Evolutionary conservation across 2,113 vertebrate species (phyloP), one percentile per base, ranked within the genome.

Genomic region (Rhagologus leucostigma): DNA sequence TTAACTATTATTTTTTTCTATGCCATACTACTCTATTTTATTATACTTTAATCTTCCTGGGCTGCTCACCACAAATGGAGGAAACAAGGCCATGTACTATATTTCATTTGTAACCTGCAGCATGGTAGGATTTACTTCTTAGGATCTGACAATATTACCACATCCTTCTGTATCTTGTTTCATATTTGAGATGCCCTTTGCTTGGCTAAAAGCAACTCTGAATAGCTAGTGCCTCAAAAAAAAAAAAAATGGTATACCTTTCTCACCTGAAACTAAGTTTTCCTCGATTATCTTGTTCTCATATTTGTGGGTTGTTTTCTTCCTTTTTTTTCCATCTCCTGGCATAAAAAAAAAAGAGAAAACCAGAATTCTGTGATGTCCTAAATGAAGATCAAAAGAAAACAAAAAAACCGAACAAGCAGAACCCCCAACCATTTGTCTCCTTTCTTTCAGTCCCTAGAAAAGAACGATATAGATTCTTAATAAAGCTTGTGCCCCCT

Each of bases 351-450:
- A 11, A 13, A 33, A 49, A 42, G 23, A 9, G 2, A 2, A 21
- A 7, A 9, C 6, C 8, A 63, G 13, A 60, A 47, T 42, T 5
- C 19, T 76, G 8, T 42, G 20, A 39, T 44, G 15, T 49, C 13
- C 17, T 42, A 67, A 46, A 41, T 39, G 19, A 62, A 70, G 7
- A 56, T 1, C 3, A 73, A 39, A 81, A 11, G 6, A 84, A 84
- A 46, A 2, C 6, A 55, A 69, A 13, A 23, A 67, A 49, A 37
- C 0, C 17, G 62, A 44, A 44, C 6, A 53, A 55, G 19, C 3
- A n/a, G 7, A 67, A 53, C 0, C 3, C 6, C 5, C 7, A 79
- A 5, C 1, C 0, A 0, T 71, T 53, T 82, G 2, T 16, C 16
- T 79, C 12, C 60, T 44, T 35, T 53, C 7, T 78, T 20, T 67